Conservation (phyloP, 1,140 invertebrate genomes). For the Bombyx mandarina region DNA sequence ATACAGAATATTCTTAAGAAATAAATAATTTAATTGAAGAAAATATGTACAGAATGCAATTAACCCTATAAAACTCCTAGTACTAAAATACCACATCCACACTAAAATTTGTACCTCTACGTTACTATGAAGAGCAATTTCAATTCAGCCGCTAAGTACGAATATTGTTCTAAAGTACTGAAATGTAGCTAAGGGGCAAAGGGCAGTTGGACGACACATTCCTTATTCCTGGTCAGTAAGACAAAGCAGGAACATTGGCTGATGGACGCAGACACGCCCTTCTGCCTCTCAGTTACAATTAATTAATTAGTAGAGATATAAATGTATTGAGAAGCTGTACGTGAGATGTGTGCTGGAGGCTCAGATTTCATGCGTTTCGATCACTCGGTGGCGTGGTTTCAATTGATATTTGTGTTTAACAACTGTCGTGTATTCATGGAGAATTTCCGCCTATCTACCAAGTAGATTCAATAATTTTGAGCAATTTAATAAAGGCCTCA, state of each 20-base stretch:
- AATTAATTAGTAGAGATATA: conserved; percentile 51
- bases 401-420: conserved; percentile 38
- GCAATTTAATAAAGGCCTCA: too few species aligned
- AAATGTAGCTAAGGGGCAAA: conserved; percentile 60
- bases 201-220: conserved; percentile 30
- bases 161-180: conserved; percentile 47
- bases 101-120: conserved; percentile 36
- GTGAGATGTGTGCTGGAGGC: conserved; percentile 68
- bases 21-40: not conserved
- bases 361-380: conserved; percentile 64
- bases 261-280: conserved; percentile 24
- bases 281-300: conserved; percentile 63
- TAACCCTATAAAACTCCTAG: conserved; percentile 4
- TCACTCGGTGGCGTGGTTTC: conserved; percentile 70
- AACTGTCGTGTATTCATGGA: conserved; percentile 53
- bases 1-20: not conserved
- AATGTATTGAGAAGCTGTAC: conserved; percentile 67
- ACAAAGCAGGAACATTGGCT: not conserved
- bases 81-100: conserved; percentile 11
- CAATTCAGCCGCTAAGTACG: conserved; percentile 61
- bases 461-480: conserved; percentile 10
- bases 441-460: conserved; percentile 37
- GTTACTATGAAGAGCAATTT: conserved; percentile 53
- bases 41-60: conserved; percentile 5
- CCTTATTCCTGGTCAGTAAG: not conserved